Percentiles rank a stretch among this genome's conserved stretches.
Evolutionary conservation across 1,140 invertebrate species (phyloP).

Genomic region (Dinoponera quadriceps): DNA sequence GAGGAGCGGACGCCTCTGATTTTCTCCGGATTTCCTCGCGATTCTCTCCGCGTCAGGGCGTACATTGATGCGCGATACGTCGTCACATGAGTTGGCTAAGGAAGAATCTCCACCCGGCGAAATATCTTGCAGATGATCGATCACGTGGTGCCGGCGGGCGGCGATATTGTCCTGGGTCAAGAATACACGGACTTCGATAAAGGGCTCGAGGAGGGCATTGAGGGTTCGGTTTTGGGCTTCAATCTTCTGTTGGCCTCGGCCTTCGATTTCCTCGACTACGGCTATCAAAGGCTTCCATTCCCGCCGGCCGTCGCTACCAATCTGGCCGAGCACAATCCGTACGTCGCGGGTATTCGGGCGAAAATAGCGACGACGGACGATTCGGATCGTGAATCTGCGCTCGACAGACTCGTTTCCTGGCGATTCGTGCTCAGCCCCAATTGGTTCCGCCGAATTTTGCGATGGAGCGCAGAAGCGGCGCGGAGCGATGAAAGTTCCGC

Average conservation of each 20-base stretch:
- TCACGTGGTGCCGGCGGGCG: slow-evolving; percentile 86
- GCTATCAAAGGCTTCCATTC: not conserved
- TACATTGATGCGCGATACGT: too few relatives aligned
- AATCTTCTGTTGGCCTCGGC: slow-evolving; percentile 88
- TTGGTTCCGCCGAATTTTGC: slow-evolving; percentile 30
- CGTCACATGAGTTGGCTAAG: too few relatives aligned
- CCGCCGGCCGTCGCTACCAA: not conserved
- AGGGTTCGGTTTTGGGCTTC: slow-evolving; percentile 89
- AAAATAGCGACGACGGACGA: not conserved
- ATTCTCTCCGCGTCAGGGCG: too few relatives aligned
- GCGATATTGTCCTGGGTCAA: slow-evolving; percentile 89
- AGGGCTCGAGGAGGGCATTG: slow-evolving; percentile 88
- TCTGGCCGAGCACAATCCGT: not conserved
- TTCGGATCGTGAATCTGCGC: not conserved
- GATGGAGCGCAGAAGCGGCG: not conserved
- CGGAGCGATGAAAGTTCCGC: not conserved
- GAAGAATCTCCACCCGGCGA: not conserved
- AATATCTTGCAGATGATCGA: slow-evolving; percentile 84
- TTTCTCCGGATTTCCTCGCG: too few relatives aligned
- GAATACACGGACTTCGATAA: slow-evolving; percentile 89
- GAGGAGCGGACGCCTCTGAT: too few relatives aligned
- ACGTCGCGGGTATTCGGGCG: slow-evolving; percentile 3
- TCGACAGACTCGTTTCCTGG: not conserved
- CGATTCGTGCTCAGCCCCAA: slow-evolving; percentile 17
- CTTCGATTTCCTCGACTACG: slow-evolving; percentile 74